A percentile compares a stretch with the other conserved stretches of the same genome.
Conservation (phyloP, 2,797 vertebrate genomes). For the Masticophis lateralis region DNA sequence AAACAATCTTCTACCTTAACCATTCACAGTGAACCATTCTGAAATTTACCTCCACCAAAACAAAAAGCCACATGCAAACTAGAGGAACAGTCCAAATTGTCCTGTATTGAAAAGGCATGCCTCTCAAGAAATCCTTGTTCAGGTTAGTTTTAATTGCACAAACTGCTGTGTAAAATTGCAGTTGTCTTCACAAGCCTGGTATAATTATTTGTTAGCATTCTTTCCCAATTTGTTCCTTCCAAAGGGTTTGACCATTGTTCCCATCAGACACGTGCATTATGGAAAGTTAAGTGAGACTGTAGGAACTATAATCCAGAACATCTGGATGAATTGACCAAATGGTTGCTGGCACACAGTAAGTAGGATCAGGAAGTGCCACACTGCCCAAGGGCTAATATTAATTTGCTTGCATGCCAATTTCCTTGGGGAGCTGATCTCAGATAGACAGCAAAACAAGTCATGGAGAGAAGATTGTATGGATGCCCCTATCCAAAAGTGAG, state of each 20-base stretch:
- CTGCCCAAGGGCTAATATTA: background rate
- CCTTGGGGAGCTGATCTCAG: background rate
- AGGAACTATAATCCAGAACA: background rate
- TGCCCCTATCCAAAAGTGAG: background rate
- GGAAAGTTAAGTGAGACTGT: background rate
- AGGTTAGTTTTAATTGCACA: background rate
- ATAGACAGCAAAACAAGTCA: background rate
- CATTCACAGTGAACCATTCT: background rate
- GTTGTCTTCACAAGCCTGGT: background rate
- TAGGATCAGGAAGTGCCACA: background rate
- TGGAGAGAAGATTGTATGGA: background rate
- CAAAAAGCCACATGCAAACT: background rate
- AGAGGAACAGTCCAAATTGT: background rate
- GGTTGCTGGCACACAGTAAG: background rate
- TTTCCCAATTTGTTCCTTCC: background rate
- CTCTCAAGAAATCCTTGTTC: background rate
- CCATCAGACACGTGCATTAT: background rate
- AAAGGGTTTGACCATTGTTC: background rate
- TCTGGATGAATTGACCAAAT: background rate
- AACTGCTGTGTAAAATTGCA: background rate
- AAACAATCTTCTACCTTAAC: background rate
- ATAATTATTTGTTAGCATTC: background rate
- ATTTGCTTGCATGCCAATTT: background rate
- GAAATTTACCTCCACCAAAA: background rate
- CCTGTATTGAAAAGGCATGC: background rate